phyloP scores from a whole-genome alignment of 2,797 vertebrate genomes.

The Pteropus rufus region DNA sequence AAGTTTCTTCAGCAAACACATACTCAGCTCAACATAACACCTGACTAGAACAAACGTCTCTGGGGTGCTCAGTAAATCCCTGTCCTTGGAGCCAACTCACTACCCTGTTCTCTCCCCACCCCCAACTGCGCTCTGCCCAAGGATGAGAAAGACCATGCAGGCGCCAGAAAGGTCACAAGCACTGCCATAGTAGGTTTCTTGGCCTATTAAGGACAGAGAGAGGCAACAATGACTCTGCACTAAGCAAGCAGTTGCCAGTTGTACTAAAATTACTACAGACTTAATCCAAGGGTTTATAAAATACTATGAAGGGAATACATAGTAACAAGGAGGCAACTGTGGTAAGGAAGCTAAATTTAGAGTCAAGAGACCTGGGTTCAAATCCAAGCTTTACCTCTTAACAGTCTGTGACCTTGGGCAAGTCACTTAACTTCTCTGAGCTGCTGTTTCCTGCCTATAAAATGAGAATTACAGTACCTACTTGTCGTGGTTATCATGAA shows the following conservation, averaged over 20 bases:
- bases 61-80: conserved; percentile 13
- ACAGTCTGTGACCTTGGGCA: conserved; percentile 54
- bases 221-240: conserved; percentile 74
- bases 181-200: conserved; percentile 46
- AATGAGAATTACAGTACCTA: not conserved
- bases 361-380: conserved; percentile 46
- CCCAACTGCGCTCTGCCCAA: not conserved
- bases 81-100: conserved; percentile 34
- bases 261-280: conserved; percentile 76
- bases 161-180: conserved; percentile 54
- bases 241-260: conserved; percentile 67
- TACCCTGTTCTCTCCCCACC: not conserved
- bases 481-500: not conserved
- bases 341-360: conserved; percentile 61
- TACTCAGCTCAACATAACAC: not conserved
- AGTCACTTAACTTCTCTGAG: conserved; percentile 45
- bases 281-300: conserved; percentile 75
- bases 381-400: conserved; percentile 32
- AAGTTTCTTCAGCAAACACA: conserved; percentile 37
- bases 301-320: conserved; percentile 69
- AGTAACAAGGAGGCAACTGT: conserved; percentile 52
- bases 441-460: conserved; percentile 26
- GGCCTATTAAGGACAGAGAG: conserved; percentile 76
- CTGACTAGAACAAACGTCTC: not conserved
- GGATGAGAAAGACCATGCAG: conserved; percentile 7